Base-by-base conservation (phyloP, 2,888 invertebrate genomes). In the Nudaria mundana region DNA sequence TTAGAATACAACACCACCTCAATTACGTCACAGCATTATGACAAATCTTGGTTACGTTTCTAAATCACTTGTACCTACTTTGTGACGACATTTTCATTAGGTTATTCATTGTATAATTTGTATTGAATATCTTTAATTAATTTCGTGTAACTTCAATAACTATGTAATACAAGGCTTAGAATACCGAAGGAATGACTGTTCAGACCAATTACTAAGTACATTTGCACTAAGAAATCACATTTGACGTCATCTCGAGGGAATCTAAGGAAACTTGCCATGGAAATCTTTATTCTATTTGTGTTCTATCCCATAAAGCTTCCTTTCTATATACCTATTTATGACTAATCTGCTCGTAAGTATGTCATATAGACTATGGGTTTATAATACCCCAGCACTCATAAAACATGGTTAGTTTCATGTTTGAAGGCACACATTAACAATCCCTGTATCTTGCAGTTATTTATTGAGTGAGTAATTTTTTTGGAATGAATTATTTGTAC, bases 271-370 rank as follows among this genome's bases (percentile, higher is more conserved):
- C 52, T 52, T 63, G 38, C 53, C 37, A 61, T 67, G 75, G 74
- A 74, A 75, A 67, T 44, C 33, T 73, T 71, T 57, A 30, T 30
- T 32, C 43, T 54, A 49, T 40, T 37, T 54, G 42, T 56, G 57
- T 56, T 64, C 40, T 46, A 55, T 48, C 44, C 40, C 53, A 37
- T 59, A 72, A 71, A 63, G 56, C 61, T 71, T 73, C 74, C 72
- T 61, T 61, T 48, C 40, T 35, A 30, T 33, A 54, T 44, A 52
- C 31, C 28, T 24, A 44, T 66, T 63, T 65, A 55, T 59, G 61
- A 57, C 40, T 23, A 47, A n/a, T n/a, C n/a, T n/a, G n/a, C n/a
- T n/a, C n/a, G n/a, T n/a, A n/a, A n/a, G n/a, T n/a, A n/a, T n/a
- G n/a, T n/a, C n/a, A n/a, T n/a, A n/a, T n/a, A n/a, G n/a, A n/a